These are phyloP conservation scores for Cygnus olor DNA, from an alignment of 2,797 vertebrate genomes.

Conservation along the genomic window DNA sequence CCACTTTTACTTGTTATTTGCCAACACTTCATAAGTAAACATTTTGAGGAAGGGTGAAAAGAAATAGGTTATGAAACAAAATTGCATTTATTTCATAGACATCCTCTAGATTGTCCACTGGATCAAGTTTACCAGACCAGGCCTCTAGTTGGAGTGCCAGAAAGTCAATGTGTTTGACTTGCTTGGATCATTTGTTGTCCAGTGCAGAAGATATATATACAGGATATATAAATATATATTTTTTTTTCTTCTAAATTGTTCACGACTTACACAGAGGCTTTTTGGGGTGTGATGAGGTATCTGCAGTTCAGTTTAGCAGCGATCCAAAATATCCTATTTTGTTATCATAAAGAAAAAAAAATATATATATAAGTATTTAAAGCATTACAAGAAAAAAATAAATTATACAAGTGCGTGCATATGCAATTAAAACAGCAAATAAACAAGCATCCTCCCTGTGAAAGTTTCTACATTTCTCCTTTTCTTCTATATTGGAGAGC, in stretches of 20 bases:
- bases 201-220: neutral
- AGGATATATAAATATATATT: too few species aligned
- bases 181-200: neutral
- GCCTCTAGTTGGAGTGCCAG: neutral
- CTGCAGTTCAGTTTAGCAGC: neutral
- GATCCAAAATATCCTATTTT: neutral
- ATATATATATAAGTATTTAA: neutral
- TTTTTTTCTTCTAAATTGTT: neutral
- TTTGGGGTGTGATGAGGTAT: neutral
- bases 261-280: neutral
- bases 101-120: neutral
- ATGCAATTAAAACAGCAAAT: neutral
- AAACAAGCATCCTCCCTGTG: neutral
- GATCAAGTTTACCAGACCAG: neutral
- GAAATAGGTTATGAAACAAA: neutral
- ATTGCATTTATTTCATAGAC: neutral
- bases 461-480: neutral
- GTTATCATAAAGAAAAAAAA: neutral
- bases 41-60: fast-evolving
- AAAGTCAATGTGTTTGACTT: neutral
- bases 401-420: neutral
- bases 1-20: neutral
- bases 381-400: neutral
- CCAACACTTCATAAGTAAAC: neutral
- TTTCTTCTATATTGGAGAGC: neutral